Conservation (phyloP, 2,797 vertebrate genomes). For the Anisognathus igniventris region DNA sequence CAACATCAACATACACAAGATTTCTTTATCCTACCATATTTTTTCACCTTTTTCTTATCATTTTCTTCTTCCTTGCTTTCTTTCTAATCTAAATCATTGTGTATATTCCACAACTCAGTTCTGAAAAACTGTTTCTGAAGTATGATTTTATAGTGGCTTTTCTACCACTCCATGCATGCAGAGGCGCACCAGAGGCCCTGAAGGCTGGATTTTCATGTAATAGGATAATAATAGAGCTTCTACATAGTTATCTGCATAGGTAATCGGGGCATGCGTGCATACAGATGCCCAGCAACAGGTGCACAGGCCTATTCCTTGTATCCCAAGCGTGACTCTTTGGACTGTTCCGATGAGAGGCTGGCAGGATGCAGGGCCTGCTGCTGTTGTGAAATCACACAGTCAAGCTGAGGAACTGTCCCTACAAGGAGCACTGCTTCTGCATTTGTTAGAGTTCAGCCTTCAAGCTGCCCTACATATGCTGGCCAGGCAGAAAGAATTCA, state of each 20-base stretch:
- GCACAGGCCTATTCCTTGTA: not conserved
- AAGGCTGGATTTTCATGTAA: not conserved
- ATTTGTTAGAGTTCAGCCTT: not conserved
- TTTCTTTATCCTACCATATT: not conserved
- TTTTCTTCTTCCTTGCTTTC: not conserved
- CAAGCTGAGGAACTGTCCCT: not conserved
- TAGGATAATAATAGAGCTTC: not conserved
- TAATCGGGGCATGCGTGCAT: not conserved
- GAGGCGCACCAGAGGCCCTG: not conserved
- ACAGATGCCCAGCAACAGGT: not conserved
- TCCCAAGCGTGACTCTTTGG: not conserved
- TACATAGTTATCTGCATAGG: not conserved
- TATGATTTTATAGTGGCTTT: not conserved
- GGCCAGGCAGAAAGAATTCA: not conserved
- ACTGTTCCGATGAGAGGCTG: not conserved
- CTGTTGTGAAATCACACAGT: not conserved
- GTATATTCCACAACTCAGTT: not conserved
- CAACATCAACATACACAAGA: not conserved
- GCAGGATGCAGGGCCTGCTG: not conserved
- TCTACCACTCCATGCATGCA: not conserved
- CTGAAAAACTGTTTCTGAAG: not conserved
- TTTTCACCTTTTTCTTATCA: not conserved
- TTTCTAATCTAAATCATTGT: not conserved
- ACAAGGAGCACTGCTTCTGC: not conserved
- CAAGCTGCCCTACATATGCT: rapidly evolving